Evolutionary conservation across 2,113 vertebrate species (phyloP).

Genomic region (Diphyllodes magnificus): DNA sequence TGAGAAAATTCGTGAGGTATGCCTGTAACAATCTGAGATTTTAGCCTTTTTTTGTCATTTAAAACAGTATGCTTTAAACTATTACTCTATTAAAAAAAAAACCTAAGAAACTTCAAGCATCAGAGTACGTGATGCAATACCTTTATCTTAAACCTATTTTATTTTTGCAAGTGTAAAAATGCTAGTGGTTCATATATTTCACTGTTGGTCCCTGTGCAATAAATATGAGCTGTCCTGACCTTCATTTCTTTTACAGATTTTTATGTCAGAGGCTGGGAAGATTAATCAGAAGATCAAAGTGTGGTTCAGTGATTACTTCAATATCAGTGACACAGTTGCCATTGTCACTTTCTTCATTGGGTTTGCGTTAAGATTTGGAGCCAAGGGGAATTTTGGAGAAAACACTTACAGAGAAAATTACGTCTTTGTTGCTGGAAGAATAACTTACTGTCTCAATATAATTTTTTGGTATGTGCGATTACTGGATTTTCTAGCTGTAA

Average conservation of each 20-base stretch:
- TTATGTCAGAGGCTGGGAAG: constrained; percentile 98
- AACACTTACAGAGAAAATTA: constrained; percentile 65
- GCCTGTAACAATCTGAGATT: neutral
- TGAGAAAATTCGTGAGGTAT: constrained; percentile 95
- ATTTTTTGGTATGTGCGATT: constrained; percentile 99
- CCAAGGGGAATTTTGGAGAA: constrained; percentile 68
- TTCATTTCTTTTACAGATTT: constrained; percentile 77
- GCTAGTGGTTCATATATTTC: neutral
- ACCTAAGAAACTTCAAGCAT: neutral
- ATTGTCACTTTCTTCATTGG: constrained; percentile 93
- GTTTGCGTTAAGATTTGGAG: constrained; percentile 88
- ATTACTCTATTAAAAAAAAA: neutral
- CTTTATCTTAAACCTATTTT: neutral
- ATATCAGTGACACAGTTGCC: constrained; percentile 92
- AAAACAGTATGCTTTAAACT: neutral
- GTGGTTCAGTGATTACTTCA: constrained; percentile 97
- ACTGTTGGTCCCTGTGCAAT: neutral
- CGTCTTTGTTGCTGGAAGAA: constrained; percentile 83
- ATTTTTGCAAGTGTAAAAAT: neutral
- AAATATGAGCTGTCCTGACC: neutral
- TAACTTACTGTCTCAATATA: constrained; percentile 95
- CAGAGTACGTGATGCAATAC: neutral
- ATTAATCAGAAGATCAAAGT: constrained; percentile 97
- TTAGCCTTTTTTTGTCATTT: neutral
- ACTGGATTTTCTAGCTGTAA: constrained; percentile 94